These are phyloP conservation scores for Meriones unguiculatus DNA, from an alignment of 2,113 vertebrate species.

Conservation along the genomic window DNA sequence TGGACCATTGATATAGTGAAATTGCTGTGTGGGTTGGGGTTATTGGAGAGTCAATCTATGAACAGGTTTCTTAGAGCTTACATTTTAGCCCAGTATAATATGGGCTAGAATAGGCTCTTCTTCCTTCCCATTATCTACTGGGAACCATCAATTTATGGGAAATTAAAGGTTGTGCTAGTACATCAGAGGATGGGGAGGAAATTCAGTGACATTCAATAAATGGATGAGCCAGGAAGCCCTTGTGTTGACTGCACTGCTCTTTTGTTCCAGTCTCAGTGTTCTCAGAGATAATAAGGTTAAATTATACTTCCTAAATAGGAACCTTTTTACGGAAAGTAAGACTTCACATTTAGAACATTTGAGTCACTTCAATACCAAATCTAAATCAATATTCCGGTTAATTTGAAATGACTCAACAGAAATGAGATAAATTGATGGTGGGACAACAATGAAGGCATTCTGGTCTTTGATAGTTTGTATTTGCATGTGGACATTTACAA, in stretches of 20 bases:
- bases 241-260: neutral
- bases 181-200: neutral
- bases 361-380: constrained; percentile 28
- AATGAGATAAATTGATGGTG: constrained; percentile 12
- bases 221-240: constrained; percentile 6
- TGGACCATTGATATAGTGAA: neutral
- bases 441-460: neutral
- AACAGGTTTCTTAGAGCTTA: constrained; percentile 15
- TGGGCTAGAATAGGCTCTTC: neutral
- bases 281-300: neutral
- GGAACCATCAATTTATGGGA: neutral
- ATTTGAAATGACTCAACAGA: neutral
- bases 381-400: constrained; percentile 15
- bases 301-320: constrained; percentile 1
- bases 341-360: constrained; percentile 3
- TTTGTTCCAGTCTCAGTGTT: neutral
- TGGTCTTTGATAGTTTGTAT: neutral
- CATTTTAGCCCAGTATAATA: constrained; percentile 32
- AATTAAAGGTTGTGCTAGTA: constrained; percentile 27
- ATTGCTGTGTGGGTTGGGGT: neutral
- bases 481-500: neutral
- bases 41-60: neutral
- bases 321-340: constrained; percentile 27
- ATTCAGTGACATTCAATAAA: neutral
- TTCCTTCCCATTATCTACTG: neutral